Conservation (phyloP, 2,113 vertebrate species). For the Grallaria varia region DNA sequence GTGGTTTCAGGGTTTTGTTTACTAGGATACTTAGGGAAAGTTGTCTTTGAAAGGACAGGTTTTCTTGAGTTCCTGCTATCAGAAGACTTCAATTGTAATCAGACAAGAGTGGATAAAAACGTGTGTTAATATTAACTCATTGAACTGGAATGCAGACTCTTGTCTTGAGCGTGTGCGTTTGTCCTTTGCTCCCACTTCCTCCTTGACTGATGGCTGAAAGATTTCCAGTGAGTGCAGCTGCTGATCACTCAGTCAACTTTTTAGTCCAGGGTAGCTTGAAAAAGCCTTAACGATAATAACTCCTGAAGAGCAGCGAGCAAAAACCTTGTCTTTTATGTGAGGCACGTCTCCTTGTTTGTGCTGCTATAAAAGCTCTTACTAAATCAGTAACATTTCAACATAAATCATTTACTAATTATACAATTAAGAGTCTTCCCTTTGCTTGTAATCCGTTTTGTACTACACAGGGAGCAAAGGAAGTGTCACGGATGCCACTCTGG, state of each 20-base stretch:
- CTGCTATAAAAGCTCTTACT: constrained; percentile 7
- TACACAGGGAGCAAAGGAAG: constrained; percentile 4
- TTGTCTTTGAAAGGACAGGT: background rate
- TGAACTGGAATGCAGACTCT: background rate
- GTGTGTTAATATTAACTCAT: background rate
- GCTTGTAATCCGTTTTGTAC: constrained; percentile 46
- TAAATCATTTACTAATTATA: constrained; percentile 29
- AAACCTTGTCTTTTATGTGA: background rate
- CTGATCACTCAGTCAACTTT: background rate
- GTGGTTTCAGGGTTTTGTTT: background rate
- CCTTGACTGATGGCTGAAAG: background rate
- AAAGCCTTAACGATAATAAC: background rate
- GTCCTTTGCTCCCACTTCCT: background rate
- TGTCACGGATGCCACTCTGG: background rate
- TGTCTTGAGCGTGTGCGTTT: background rate
- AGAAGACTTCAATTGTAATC: background rate
- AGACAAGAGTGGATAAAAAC: background rate
- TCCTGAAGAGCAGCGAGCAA: background rate
- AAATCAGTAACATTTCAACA: background rate
- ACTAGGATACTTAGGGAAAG: background rate
- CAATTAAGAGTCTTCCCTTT: constrained; percentile 1
- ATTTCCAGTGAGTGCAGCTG: background rate
- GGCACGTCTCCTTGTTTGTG: background rate
- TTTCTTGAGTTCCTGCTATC: background rate
- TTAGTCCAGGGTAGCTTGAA: background rate